Conservation (phyloP, 2,113 vertebrate genomes). For the Corydoras maculifer region DNA sequence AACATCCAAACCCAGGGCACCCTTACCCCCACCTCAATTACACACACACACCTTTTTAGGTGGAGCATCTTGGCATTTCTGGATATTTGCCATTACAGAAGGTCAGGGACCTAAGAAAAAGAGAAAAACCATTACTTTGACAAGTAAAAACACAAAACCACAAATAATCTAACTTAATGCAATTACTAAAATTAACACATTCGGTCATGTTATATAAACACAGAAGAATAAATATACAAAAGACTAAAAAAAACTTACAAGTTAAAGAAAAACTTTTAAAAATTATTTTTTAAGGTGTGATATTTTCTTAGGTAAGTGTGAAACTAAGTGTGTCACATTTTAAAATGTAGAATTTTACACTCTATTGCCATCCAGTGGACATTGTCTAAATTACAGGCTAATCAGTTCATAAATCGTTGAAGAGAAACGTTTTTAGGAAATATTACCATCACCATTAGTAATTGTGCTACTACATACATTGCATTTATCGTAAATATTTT, state of each 20-base stretch:
- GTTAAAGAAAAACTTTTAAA: too few relatives aligned
- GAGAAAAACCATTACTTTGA: conserved; percentile 21
- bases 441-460: too few relatives aligned
- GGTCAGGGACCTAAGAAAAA: conserved; percentile 25
- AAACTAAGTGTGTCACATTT: too few relatives aligned
- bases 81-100: conserved; percentile 28
- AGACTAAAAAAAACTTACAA: too few relatives aligned
- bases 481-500: too few relatives aligned
- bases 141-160: not conserved
- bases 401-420: too few relatives aligned
- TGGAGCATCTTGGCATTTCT: conserved; percentile 1
- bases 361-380: not conserved
- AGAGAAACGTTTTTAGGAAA: too few relatives aligned
- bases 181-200: not conserved
- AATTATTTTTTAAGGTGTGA: too few relatives aligned
- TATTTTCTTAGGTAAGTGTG: too few relatives aligned
- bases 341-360: too few relatives aligned
- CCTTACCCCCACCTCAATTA: not conserved
- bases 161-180: not conserved
- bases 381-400: not conserved
- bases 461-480: too few relatives aligned
- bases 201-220: not conserved
- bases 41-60: conserved; percentile 27
- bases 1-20: not conserved
- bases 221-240: too few relatives aligned